Conservation (phyloP, 2,888 invertebrate species). For the Amphipoea oculea region DNA sequence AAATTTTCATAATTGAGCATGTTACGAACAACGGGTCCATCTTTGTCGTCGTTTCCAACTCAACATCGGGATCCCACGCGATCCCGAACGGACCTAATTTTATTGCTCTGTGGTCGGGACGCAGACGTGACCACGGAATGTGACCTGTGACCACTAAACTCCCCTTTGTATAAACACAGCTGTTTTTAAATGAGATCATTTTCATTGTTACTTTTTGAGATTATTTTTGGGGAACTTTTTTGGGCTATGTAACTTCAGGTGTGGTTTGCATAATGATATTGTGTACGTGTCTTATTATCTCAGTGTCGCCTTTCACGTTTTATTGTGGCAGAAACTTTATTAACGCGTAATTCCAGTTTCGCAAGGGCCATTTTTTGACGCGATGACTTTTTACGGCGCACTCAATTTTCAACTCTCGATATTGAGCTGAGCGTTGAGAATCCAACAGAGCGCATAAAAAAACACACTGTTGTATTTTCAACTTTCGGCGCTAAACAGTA, state of each 20-base stretch:
- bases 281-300: slow-evolving; percentile 29
- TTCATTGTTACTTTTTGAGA: slow-evolving; percentile 16
- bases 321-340: neutral
- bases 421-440: neutral
- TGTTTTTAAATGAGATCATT: slow-evolving; percentile 42
- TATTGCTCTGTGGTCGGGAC: slow-evolving; percentile 40
- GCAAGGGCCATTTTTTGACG: neutral
- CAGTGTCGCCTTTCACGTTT: slow-evolving; percentile 1
- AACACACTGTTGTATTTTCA: neutral
- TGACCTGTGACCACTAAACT: slow-evolving; percentile 24
- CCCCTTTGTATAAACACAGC: slow-evolving; percentile 17
- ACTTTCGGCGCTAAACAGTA: neutral
- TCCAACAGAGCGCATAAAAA: neutral
- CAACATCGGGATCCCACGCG: slow-evolving; percentile 25
- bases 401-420: neutral
- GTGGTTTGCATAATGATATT: slow-evolving; percentile 31
- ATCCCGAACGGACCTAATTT: slow-evolving; percentile 38
- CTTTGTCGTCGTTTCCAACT: slow-evolving; percentile 10
- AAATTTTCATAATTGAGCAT: slow-evolving; percentile 46
- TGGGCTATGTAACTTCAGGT: neutral
- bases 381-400: neutral
- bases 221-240: slow-evolving; percentile 25
- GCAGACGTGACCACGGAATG: slow-evolving; percentile 37
- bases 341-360: neutral
- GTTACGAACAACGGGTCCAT: slow-evolving; percentile 5